Evolutionary conservation across 1,140 invertebrate species (phyloP).

Genomic region (Bombus impatiens): DNA sequence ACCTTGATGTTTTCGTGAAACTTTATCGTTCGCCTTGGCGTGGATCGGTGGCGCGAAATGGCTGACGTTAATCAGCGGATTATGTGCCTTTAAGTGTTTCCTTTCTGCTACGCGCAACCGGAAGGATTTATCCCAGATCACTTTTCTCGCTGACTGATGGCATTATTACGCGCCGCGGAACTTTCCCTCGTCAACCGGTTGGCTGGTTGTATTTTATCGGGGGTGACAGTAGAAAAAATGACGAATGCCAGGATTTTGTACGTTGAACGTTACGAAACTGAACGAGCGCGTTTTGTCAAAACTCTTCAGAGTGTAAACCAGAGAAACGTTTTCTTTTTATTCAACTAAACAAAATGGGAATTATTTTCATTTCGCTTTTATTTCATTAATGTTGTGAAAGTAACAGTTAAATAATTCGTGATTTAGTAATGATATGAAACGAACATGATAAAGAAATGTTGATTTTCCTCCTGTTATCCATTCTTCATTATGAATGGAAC

Average conservation of each 20-base stretch:
- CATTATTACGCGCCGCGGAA: conserved; percentile 9
- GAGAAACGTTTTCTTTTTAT: not conserved
- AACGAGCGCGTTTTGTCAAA: not conserved
- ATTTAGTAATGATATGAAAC: not conserved
- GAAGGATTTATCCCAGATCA: conserved; percentile 26
- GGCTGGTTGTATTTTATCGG: not conserved
- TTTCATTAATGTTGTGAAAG: not conserved
- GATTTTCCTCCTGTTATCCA: not conserved
- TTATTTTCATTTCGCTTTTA: not conserved
- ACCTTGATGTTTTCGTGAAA: conserved; percentile 33
- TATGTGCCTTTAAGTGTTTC: conserved; percentile 25
- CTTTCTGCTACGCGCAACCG: not conserved
- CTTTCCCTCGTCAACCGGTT: not conserved
- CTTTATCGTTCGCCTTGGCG: conserved; percentile 16
- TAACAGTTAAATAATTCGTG: not conserved
- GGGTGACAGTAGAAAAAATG: not conserved
- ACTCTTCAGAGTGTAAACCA: not conserved
- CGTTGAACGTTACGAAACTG: not conserved
- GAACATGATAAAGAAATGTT: not conserved
- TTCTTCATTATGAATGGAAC: not conserved
- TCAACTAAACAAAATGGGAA: not conserved
- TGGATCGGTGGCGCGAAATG: not conserved
- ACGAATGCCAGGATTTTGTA: not conserved
- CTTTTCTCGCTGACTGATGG: conserved; percentile 16
- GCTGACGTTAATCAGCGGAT: conserved; percentile 35